Base-by-base conservation (phyloP, 2,113 vertebrate genomes). In the Hippocampus comes region DNA sequence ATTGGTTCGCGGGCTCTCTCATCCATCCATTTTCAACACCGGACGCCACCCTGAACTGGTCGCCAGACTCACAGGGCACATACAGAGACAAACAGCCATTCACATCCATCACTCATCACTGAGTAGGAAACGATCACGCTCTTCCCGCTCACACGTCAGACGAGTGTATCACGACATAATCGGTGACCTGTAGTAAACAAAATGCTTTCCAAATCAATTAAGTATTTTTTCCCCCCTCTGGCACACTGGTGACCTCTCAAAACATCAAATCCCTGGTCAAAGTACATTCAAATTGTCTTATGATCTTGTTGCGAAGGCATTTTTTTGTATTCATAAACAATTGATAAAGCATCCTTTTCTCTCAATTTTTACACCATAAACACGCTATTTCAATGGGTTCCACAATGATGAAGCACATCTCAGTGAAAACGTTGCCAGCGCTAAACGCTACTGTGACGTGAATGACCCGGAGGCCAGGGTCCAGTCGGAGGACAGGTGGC, bases 401-500 rank as follows among this genome's bases (percentile, higher is more conserved):
- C 68, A 69, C 53, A 53, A 34, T 81, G 78, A 81, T 78, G 69
- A 81, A 82, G 72, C 70, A 75, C 69, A 84, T 85, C 84, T 79
- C 61, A 1, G 69, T 68, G 65, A 84, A 84, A 89, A 78, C 69
- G 68, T 76, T 75, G 81, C 87, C 80, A 41, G 63, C 74, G 86
- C 86, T 93, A 92, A 91, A 87, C 83, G 81, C 86, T 74, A 77
- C 78, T 14, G 49, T 86, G 87, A 88, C 59, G 69, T 57, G 12
- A 67, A 71, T 17, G 70, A 80, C 83, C 84, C 57, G 42, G 88
- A 85, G 89, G 88, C 82, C 87, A 88, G 80, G 85, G 88, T 90
- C 85, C 89, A 89, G 84, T 82, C 78, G 70, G 85, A 86, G 88
- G 88, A 90, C 91, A 93, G 91, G 91, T 93, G 91, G 90, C 79